Evolutionary conservation across 2,113 vertebrate species (phyloP).

Genomic region (Megaceryle maxima): DNA sequence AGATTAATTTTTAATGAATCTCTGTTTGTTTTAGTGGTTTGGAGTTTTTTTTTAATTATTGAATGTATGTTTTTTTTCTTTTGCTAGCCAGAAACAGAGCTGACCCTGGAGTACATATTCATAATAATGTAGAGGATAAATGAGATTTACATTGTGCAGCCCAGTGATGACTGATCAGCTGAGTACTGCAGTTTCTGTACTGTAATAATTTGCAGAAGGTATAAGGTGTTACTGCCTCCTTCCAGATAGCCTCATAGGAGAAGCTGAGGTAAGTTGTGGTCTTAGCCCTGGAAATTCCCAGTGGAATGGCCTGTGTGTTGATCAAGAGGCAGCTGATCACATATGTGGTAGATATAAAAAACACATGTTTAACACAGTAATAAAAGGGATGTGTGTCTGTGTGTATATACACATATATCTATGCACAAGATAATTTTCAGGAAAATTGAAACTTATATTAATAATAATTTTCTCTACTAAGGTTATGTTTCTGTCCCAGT

Average conservation of each 20-base stretch:
- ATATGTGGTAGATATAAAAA: neutral
- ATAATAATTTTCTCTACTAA: neutral
- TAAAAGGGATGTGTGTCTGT: neutral
- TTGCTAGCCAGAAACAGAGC: neutral
- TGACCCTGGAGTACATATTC: neutral
- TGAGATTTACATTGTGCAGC: neutral
- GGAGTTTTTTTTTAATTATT: neutral
- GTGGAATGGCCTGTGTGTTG: neutral
- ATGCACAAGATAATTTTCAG: neutral
- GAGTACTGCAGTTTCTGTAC: neutral
- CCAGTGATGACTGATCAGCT: neutral
- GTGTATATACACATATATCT: fast-evolving
- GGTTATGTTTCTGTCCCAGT: neutral
- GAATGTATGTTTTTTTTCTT: neutral
- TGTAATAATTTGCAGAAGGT: neutral
- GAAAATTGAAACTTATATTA: neutral
- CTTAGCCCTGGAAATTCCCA: neutral
- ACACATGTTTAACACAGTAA: neutral
- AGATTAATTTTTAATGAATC: neutral
- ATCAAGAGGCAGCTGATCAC: neutral
- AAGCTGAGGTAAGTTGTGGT: neutral
- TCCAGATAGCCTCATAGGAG: neutral
- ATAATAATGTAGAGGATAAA: neutral
- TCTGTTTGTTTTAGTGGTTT: too few relatives aligned
- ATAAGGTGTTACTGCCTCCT: neutral